Base-by-base conservation (phyloP, 30 jellyfish, hydroid and myxozoan genomes). In the Mastigias papua region DNA sequence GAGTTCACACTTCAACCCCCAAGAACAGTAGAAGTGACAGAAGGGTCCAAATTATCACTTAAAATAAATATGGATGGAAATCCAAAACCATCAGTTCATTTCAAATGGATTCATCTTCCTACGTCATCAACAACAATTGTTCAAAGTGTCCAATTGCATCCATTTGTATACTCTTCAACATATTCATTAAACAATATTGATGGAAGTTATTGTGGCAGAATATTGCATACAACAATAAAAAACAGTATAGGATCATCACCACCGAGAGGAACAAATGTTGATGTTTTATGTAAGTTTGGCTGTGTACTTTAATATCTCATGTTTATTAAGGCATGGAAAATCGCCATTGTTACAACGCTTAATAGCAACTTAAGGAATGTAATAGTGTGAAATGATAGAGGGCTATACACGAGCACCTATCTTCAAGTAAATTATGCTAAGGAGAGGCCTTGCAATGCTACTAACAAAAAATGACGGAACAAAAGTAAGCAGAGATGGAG, bases 131-230 rank as follows among this genome's bases (percentile, higher is more conserved):
- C 46, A 46, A 48, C n/a, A 23, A 74, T 26, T 21, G 73, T 48
- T 34, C 48, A 0, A 26, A 62, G 86, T 21, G 58, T 35, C 31
- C 58, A 74, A 21, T 1, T 46, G 21, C 31, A 48, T 27, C 86
- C 73, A 25, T 20, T 25, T 28, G 50, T 42, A 11, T 74, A 37
- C 58, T 30, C 48, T 11, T 50, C 86, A 74, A 74, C 0, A 23
- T 74, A 35, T 48, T 3, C 32, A 46, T 57, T 19, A 26, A 26
- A 19, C 10, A 74, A 74, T 26, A 74, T 74, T 13, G 73, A n/a
- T 0, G 86, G 73, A 37, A 22, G 86, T 50, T 48, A 42, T 23
- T 74, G 86, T 74, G 86, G 86, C 28, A 74, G 86, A 27, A 48
- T 74, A 2, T 17, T 74, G 61, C 29, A 30, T 0, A 37, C 86